Conservation (phyloP, 2,113 vertebrate genomes). For the Desmodus rotundus region DNA sequence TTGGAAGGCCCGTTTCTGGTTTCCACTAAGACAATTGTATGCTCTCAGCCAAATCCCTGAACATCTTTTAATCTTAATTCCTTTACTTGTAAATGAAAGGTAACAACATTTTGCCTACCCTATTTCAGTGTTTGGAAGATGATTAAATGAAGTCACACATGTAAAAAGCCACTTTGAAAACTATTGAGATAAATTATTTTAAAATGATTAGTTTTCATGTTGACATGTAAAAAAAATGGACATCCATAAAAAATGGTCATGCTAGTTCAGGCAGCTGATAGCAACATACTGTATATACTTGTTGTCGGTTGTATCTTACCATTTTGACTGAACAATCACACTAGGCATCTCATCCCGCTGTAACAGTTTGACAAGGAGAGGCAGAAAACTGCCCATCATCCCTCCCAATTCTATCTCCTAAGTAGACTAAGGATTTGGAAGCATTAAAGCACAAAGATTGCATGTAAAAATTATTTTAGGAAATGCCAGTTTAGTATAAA, state of each 20-base stretch:
- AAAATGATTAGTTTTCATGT: neutral
- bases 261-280: neutral
- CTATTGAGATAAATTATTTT: neutral
- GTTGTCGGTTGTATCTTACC: neutral
- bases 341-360: neutral
- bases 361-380: neutral
- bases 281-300: neutral
- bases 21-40: neutral
- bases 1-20: neutral
- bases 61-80: neutral
- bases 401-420: neutral
- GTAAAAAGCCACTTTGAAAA: slow-evolving; percentile 32
- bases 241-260: neutral
- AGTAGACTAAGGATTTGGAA: neutral
- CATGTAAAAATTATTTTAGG: neutral
- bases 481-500: neutral
- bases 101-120: neutral
- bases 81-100: neutral
- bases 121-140: slow-evolving; percentile 13
- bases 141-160: slow-evolving; percentile 23
- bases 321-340: neutral
- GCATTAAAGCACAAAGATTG: neutral
- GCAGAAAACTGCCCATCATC: neutral
- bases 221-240: neutral
- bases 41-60: neutral